Conservation (phyloP, 2,888 invertebrate genomes). For the Melinaea marsaeus region DNA sequence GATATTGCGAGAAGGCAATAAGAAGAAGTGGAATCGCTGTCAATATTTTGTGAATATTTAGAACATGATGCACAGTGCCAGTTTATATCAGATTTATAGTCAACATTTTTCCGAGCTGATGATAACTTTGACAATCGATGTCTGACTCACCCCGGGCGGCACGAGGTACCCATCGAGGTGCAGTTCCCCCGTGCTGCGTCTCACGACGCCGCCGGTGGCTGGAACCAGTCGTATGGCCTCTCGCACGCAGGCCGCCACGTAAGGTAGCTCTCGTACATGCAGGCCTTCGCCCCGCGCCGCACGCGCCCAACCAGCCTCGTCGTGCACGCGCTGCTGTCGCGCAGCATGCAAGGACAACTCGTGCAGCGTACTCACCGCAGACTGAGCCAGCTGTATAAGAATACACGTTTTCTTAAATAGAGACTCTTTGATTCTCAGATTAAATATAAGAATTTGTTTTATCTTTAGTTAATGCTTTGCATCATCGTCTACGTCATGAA, state of each 20-base stretch:
- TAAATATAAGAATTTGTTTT: no score
- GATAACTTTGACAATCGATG: no score
- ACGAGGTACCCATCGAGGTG: conserved; percentile 62
- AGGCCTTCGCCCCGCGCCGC: conserved; percentile 53
- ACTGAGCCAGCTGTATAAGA: conserved; percentile 58
- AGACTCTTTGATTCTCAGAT: neutral
- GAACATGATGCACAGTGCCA: no score
- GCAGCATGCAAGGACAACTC: conserved; percentile 68
- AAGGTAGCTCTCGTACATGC: conserved; percentile 46
- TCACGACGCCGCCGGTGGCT: conserved; percentile 63
- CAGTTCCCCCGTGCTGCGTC: conserved; percentile 51
- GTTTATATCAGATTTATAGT: no score
- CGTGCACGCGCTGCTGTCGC: conserved; percentile 64
- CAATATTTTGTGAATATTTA: no score
- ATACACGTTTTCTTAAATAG: neutral
- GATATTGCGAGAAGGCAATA: no score
- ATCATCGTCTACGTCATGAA: no score
- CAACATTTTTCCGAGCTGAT: no score
- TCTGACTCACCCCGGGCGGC: conserved; percentile 60
- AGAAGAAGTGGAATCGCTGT: no score
- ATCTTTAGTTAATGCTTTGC: no score
- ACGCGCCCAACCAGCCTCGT: conserved; percentile 59
- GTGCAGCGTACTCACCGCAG: conserved; percentile 64
- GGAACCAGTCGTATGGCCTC: conserved; percentile 67
- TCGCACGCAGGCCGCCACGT: conserved; percentile 53